Base-by-base conservation (phyloP, 2,888 invertebrate genomes). In the Odontocerum albicorne region DNA sequence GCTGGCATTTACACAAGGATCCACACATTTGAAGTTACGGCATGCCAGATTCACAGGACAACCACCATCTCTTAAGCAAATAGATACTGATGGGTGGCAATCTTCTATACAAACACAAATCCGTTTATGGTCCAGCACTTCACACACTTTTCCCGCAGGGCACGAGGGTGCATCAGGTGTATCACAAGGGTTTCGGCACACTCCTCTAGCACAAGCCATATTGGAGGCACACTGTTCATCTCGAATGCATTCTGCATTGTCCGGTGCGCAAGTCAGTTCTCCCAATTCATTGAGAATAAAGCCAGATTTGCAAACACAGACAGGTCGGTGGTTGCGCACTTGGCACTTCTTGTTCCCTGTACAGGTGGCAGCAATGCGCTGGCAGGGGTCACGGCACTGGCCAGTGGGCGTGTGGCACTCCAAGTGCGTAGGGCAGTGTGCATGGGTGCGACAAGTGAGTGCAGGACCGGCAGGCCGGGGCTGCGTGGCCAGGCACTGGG, bases 251-350 rank as follows among this genome's bases (percentile, higher is more conserved):
- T 90, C 90, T 59, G 86, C 81, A 64, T 83, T 80, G 67, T 90
- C 91, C 12, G 89, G 90, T 39, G 90, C 90, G 70, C 95, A 95
- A 16, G 88, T 88, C 64, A 95, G 76, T 69, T 93, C 93, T 47
- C 93, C 92, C 65, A 82, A 82, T 68, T 92, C 92, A 70, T 90
- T 94, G 43, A 94, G 85, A 61, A 92, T 87, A 68, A 93, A 92
- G 53, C 92, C 92, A 67, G 88, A 87, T 67, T 91, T 90, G 74
- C 94, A 95, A 19, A 92, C 89, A 73, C 95, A 95, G 57, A 89
- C 85, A 0, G 93, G 89, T 65, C 82, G 80, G 70, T 94, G 94
- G 66, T 87, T 85, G 64, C 90, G 85, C 22, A 92, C 92, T 77
- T 91, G 90, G 72, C 95, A 95, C 72, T 87, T 88, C 71, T 93